phyloP scores from a whole-genome alignment of 2,113 vertebrate genomes.

The Tetrax tetrax region DNA sequence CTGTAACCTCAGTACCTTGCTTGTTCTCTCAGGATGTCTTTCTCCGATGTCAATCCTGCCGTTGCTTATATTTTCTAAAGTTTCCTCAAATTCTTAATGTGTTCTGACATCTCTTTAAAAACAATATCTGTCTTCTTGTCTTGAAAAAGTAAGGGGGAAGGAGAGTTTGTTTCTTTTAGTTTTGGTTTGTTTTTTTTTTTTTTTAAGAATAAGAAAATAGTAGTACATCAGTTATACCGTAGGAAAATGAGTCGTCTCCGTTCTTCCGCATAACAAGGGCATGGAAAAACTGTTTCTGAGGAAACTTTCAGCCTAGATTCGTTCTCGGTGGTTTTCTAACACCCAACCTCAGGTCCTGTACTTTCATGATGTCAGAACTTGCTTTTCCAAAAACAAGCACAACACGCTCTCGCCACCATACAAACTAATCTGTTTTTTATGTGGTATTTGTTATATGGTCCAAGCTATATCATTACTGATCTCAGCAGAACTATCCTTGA shows the following conservation, averaged over 20 bases:
- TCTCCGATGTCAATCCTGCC: background rate
- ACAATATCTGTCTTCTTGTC: background rate
- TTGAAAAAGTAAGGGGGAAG: background rate
- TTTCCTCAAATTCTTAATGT: background rate
- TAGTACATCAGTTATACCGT: background rate
- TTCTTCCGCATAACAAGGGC: background rate
- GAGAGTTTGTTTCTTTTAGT: background rate
- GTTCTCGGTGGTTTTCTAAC: background rate
- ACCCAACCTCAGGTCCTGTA: background rate
- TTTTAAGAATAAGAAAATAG: background rate
- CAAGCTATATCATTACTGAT: background rate
- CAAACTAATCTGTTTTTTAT: background rate
- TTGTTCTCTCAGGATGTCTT: background rate
- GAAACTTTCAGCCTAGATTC: background rate
- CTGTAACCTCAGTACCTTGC: background rate
- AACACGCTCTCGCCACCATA: background rate
- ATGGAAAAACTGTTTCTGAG: background rate
- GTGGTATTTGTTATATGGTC: accelerated
- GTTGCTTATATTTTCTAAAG: background rate
- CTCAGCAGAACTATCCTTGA: background rate
- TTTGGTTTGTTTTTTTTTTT: background rate
- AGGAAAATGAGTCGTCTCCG: background rate
- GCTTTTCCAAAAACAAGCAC: background rate
- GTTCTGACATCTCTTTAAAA: background rate
- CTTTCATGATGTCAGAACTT: background rate